Evolutionary conservation across 2,113 vertebrate species (phyloP), one percentile per base, ranked within the genome.

Genomic region (Protobothrops flavoviridis): DNA sequence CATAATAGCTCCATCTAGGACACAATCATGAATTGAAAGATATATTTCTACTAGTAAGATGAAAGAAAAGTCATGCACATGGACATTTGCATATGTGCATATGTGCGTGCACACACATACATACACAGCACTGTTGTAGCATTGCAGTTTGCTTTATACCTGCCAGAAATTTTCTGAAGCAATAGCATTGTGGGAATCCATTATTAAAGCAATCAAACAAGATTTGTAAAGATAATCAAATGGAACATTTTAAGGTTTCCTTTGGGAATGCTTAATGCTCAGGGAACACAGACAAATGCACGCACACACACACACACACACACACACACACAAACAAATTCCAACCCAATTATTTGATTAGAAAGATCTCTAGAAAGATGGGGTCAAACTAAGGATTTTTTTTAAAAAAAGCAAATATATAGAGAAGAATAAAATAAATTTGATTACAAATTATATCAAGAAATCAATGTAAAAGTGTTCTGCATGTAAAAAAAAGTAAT

Each of bases 151-250:
- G 91, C 94, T 96, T 93, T 91, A 92, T 93, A 39, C 91, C 90
- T 93, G 91, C 90, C 90, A 92, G 91, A 93, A 33, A 94, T 93
- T 92, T 74, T 96, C 95, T 96, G 81, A 96, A 96, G 86, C 92
- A 93, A 7, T 96, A 93, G 93, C 93, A 95, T 86, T 91, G 86
- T 93, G 92, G 94, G 89, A 96, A 94, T 93, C 90, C 92, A 96
- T 96, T 97, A 96, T 96, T 95, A 96, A 95, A 97, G 94, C 93
- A 94, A 95, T 94, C 94, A 96, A 94, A 92, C 93, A 95, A 95
- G 95, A 95, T 95, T 95, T 97, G 94, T 95, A 94, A 95, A 94
- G 92, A 97, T 69, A 95, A 97, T 96, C 94, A 96, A 96, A 74
- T 92, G 88, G 85, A 95, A 93, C 95, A 89, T 92, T 97, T 96